Evolutionary conservation across 2,888 invertebrate genomes (phyloP).

Genomic region (Crematogaster levior): DNA sequence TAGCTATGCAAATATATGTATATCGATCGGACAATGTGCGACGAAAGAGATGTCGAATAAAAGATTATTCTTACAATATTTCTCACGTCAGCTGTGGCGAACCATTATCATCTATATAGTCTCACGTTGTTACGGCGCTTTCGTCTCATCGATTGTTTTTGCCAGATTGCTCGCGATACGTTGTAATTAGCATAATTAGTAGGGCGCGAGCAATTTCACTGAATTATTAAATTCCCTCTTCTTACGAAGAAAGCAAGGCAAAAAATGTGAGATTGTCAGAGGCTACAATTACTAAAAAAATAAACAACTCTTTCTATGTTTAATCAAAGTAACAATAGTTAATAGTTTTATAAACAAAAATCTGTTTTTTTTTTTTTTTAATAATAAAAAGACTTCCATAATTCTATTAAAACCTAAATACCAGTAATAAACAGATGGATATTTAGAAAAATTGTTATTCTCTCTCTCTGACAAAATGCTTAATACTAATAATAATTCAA

Average conservation of each 20-base stretch:
- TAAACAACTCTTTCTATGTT: background rate
- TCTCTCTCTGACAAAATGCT: background rate
- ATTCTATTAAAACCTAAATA: background rate
- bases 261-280: background rate
- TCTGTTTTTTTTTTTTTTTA: background rate
- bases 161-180: background rate
- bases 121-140: background rate
- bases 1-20: slow-evolving; percentile 59
- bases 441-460: slow-evolving; percentile 14
- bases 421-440: background rate
- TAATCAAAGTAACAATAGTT: background rate
- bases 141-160: slow-evolving; percentile 20
- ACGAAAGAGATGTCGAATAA: slow-evolving; percentile 48
- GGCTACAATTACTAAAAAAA: background rate
- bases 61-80: slow-evolving; percentile 53
- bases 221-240: slow-evolving; percentile 50
- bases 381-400: background rate
- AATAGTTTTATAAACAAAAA: background rate
- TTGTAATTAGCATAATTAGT: slow-evolving; percentile 44
- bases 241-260: background rate
- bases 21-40: slow-evolving; percentile 39
- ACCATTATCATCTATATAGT: background rate
- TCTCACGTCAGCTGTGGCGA: slow-evolving; percentile 24
- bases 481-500: background rate
- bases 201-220: slow-evolving; percentile 51